These are phyloP conservation scores for Corythornis madagascariensis DNA, from an alignment of 2,113 vertebrate species.

Conservation along the genomic window DNA sequence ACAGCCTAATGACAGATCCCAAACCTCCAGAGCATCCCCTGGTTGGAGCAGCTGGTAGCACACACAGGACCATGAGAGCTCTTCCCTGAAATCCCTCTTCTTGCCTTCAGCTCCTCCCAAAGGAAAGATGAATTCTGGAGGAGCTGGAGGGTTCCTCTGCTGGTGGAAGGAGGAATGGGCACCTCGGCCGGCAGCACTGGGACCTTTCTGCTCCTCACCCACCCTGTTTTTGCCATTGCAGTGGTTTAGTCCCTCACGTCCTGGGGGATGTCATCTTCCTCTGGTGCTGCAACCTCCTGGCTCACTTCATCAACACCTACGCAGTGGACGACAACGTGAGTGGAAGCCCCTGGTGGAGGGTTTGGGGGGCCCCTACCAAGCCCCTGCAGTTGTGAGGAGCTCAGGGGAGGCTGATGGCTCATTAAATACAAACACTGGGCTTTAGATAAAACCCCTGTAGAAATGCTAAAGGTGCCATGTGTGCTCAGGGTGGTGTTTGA, in stretches of 20 bases:
- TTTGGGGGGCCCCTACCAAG: not conserved
- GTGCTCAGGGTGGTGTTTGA: not conserved
- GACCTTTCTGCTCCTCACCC: not conserved
- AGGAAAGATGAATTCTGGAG: not conserved
- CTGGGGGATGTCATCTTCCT: conserved; percentile 90
- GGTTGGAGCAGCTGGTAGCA: not conserved
- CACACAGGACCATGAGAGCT: rapidly evolving
- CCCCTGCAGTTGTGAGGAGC: not conserved
- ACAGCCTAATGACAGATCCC: not conserved
- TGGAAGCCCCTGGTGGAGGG: conserved; percentile 26
- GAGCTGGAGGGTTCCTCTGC: not conserved
- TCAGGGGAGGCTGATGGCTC: not conserved
- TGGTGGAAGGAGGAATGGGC: not conserved
- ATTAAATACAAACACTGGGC: not conserved
- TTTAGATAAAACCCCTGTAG: not conserved
- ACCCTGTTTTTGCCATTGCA: conserved; percentile 68
- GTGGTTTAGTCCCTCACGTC: conserved; percentile 85
- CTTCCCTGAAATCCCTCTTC: not conserved
- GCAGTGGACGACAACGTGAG: conserved; percentile 89
- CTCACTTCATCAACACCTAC: conserved; percentile 91
- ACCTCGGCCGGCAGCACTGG: not conserved
- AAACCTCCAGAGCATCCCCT: not conserved
- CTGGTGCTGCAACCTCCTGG: conserved; percentile 91
- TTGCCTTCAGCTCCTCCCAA: not conserved
- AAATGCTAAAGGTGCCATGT: not conserved